phyloP scores from a whole-genome alignment of 1,140 invertebrate species.

The Bathynomus jamesi region DNA sequence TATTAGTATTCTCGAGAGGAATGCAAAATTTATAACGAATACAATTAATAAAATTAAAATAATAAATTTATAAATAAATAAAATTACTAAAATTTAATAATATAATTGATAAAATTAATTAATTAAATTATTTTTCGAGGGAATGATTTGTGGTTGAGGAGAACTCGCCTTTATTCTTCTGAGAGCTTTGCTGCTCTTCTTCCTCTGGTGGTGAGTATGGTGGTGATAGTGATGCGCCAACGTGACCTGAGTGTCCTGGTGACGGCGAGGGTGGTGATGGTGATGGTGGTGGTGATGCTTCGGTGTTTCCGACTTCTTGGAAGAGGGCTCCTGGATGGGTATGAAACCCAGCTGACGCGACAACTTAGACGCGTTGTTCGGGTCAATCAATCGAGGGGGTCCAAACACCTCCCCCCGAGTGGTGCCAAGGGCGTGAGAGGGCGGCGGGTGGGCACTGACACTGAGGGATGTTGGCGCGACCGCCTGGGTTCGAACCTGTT shows the following conservation, averaged over 20 bases:
- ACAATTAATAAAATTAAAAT: too few relatives aligned
- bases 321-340: conserved; percentile 26
- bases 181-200: conserved; percentile 27
- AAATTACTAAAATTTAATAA: too few relatives aligned
- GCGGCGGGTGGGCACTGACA: too few relatives aligned
- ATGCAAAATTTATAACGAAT: too few relatives aligned
- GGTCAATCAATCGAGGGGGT: conserved; percentile 22
- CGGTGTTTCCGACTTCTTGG: background rate
- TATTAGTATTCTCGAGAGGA: too few relatives aligned
- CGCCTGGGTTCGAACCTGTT: background rate
- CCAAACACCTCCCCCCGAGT: too few relatives aligned
- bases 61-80: too few relatives aligned
- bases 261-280: conserved; percentile 17
- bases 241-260: background rate
- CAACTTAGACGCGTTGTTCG: conserved; percentile 27
- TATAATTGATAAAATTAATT: too few relatives aligned
- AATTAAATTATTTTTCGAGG: too few relatives aligned
- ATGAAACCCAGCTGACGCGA: conserved; percentile 32
- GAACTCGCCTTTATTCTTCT: background rate
- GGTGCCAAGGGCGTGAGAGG: too few relatives aligned
- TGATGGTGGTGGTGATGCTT: conserved; percentile 12
- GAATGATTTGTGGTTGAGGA: too few relatives aligned
- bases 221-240: conserved; percentile 10
- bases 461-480: too few relatives aligned
- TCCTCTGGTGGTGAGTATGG: conserved; percentile 27